These are phyloP conservation scores for Troides aeacus DNA, from an alignment of 2,888 invertebrate species.

Conservation along the genomic window DNA sequence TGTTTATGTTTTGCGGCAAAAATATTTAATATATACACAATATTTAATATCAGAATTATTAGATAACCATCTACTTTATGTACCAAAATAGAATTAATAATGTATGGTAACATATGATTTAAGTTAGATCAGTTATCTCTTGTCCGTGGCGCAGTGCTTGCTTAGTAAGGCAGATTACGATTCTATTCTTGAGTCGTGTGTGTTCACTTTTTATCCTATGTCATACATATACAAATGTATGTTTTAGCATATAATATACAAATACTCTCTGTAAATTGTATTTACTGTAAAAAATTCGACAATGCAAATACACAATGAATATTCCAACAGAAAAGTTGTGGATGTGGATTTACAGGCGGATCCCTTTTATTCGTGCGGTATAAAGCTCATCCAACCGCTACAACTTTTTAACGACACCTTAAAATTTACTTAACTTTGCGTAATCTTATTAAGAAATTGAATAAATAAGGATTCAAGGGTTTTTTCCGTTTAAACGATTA, in stretches of 20 bases:
- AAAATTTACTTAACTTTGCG: conserved; percentile 15
- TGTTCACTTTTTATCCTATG: background rate
- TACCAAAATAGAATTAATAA: too few species aligned
- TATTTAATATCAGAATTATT: too few species aligned
- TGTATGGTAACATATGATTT: too few species aligned
- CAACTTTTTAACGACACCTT: conserved; percentile 19
- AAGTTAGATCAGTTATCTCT: too few species aligned
- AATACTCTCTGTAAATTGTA: background rate
- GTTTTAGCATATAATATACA: background rate
- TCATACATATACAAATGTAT: background rate
- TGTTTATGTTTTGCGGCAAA: too few species aligned
- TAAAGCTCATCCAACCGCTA: conserved; percentile 6
- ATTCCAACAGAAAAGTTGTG: conserved; percentile 17
- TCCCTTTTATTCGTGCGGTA: conserved; percentile 19
- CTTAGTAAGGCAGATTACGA: background rate
- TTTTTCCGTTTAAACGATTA: background rate
- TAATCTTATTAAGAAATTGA: conserved; percentile 14
- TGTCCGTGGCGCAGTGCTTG: too few species aligned
- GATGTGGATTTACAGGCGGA: conserved; percentile 7
- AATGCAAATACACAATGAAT: conserved; percentile 17
- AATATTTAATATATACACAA: too few species aligned
- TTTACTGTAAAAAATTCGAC: background rate
- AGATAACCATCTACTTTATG: too few species aligned
- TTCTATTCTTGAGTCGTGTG: background rate
- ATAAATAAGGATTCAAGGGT: conserved; percentile 8